Percentiles rank a stretch among this genome's conserved stretches.
Evolutionary conservation across 2,888 invertebrate species (phyloP).

Genomic region (Elmis aenea): DNA sequence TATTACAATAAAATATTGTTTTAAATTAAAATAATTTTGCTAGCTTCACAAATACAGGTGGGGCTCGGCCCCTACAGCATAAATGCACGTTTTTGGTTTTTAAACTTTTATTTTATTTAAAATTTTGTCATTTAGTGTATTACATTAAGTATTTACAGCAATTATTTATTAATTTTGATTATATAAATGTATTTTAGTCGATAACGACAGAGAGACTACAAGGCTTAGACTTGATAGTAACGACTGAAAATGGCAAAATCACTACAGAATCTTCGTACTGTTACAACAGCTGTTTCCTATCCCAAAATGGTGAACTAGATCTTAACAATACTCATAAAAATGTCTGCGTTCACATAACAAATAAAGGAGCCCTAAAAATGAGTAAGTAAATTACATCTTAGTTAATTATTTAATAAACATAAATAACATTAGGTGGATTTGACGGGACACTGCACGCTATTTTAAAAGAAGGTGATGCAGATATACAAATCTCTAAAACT

Average conservation of each 20-base stretch:
- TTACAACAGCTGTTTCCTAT: slow-evolving; percentile 30
- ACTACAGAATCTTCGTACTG: slow-evolving; percentile 36
- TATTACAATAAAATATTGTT: too few relatives aligned
- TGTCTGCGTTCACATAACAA: slow-evolving; percentile 27
- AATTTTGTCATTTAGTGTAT: too few relatives aligned
- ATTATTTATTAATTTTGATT: slow-evolving; percentile 7
- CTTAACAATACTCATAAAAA: slow-evolving; percentile 37
- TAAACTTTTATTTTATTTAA: too few relatives aligned
- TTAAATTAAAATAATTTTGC: too few relatives aligned
- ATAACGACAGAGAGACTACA: slow-evolving; percentile 36
- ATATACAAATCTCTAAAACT: slow-evolving; percentile 39
- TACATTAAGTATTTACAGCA: background rate
- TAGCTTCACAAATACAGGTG: too few relatives aligned
- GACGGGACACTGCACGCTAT: slow-evolving; percentile 39
- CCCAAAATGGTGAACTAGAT: slow-evolving; percentile 33
- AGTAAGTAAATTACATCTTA: slow-evolving; percentile 23
- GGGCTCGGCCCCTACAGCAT: too few relatives aligned
- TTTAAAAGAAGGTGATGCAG: slow-evolving; percentile 34
- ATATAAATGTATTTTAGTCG: slow-evolving; percentile 25
- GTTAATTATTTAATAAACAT: slow-evolving; percentile 1
- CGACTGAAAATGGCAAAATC: slow-evolving; percentile 34
- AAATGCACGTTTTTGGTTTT: too few relatives aligned
- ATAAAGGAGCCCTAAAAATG: slow-evolving; percentile 33
- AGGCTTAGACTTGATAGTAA: slow-evolving; percentile 28
- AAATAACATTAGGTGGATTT: slow-evolving; percentile 36